phyloP scores from a whole-genome alignment of 1,140 invertebrate species.

The Ceratina calcarata region DNA sequence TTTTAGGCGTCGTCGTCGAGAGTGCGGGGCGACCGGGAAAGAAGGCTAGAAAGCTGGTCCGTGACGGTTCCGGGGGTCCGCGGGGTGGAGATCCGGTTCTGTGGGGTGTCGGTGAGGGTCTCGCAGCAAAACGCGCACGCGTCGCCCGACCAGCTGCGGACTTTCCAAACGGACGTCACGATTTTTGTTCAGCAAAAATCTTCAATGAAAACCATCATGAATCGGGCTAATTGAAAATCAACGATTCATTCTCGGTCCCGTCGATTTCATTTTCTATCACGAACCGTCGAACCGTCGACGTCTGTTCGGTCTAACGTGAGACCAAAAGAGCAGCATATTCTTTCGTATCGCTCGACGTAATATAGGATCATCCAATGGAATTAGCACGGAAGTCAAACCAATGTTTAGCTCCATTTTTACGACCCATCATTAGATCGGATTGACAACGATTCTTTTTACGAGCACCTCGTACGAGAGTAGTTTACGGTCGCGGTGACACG shows the following conservation, averaged over 20 bases:
- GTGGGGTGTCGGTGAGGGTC: constrained; percentile 31
- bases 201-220: neutral
- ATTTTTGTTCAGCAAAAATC: neutral
- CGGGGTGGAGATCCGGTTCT: constrained; percentile 14
- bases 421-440: neutral
- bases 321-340: neutral
- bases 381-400: neutral
- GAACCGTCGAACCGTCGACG: neutral
- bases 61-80: neutral
- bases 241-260: neutral
- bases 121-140: neutral
- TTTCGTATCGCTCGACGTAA: neutral
- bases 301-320: neutral
- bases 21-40: constrained; percentile 13
- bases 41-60: constrained; percentile 14
- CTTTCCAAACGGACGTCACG: constrained; percentile 3
- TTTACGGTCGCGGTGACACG: too few species aligned
- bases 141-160: constrained; percentile 36
- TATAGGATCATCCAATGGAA: neutral
- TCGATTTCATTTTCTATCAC: neutral
- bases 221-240: neutral
- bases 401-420: neutral
- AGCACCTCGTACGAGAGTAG: neutral
- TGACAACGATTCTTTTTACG: neutral
- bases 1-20: constrained; percentile 34